Evolutionary conservation across 2,797 vertebrate genomes (phyloP), one percentile per base, ranked within the genome.

Genomic region (Anomalospiza imberbis): DNA sequence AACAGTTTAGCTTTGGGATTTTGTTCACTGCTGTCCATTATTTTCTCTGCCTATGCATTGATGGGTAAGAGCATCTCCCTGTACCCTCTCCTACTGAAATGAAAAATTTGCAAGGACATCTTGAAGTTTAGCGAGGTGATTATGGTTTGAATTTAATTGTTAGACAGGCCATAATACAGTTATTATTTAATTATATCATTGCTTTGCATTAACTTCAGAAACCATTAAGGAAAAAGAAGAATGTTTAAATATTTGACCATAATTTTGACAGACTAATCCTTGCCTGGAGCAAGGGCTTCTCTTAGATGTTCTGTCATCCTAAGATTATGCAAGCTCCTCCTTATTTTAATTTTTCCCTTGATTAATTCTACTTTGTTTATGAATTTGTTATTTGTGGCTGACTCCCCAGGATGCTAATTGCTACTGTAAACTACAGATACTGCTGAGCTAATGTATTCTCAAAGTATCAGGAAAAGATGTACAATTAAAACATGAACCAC

Each of bases 351-450:
- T 96, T 95, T 96, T 77, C 65, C 82, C 89, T 96, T 97, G 96
- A 97, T 97, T 94, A 96, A 96, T 94, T 97, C 83, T 80, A 72
- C 78, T 96, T 96, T 93, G 94, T 95, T 96, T 96, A 93, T 90
- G 91, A 85, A 96, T 97, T 97, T 77, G 75, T 95, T 95, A 91
- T 95, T 94, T 93, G 81, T 1, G 17, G 91, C 89, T 95, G 91
- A 76, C 91, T 97, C 95, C 92, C 95, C 88, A 71, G 96, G 97
- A 97, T 96, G 95, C 95, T 96, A 97, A 97, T 96, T 97, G 94
- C 94, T 96, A 91, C 94, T 93, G 95, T 95, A 96, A 93, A 95
- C 92, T 87, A 58, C 85, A 96, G 93, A 96, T 95, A 96, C 95
- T 92, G 94, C 96, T 96, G 95, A 96, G 95, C 91, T 96, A 95